These are phyloP conservation scores for Hypomecis punctinalis DNA, from an alignment of 2,888 invertebrate species.

Conservation along the genomic window DNA sequence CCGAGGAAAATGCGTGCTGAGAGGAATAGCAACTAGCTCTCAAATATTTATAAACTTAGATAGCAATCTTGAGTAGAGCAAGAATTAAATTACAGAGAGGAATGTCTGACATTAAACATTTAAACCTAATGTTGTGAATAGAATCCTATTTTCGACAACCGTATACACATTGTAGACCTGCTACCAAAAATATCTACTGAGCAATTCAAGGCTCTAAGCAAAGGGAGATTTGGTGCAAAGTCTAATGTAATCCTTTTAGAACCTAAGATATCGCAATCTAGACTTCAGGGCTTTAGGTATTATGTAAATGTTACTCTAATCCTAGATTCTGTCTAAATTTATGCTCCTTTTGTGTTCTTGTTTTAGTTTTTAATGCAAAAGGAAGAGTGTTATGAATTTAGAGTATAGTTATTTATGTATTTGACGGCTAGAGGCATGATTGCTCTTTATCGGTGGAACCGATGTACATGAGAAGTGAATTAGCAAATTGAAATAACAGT, in stretches of 20 bases:
- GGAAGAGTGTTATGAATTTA: too few relatives aligned
- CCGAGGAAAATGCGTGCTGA: too few relatives aligned
- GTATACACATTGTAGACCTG: conserved; percentile 6
- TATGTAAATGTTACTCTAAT: conserved; percentile 1
- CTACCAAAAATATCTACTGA: background rate
- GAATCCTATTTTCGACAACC: conserved; percentile 21
- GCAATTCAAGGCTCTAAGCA: conserved; percentile 4
- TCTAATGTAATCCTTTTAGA: background rate
- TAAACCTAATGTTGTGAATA: conserved; percentile 9
- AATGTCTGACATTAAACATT: background rate
- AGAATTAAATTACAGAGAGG: background rate
- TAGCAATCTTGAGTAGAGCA: background rate
- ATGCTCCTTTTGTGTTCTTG: too few relatives aligned
- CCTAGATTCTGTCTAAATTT: background rate
- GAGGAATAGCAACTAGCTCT: too few relatives aligned
- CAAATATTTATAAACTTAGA: too few relatives aligned
- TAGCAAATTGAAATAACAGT: too few relatives aligned
- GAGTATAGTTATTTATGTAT: too few relatives aligned
- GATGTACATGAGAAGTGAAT: too few relatives aligned
- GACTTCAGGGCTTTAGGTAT: conserved; percentile 2
- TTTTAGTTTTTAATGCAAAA: too few relatives aligned
- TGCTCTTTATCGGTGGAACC: too few relatives aligned
- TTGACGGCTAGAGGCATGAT: too few relatives aligned
- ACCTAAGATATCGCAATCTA: conserved; percentile 3
- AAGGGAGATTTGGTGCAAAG: background rate